A percentile compares a stretch with the other conserved stretches of the same genome.
Conservation (phyloP, 2,888 invertebrate species). For the Hoplodrina ambigua region DNA sequence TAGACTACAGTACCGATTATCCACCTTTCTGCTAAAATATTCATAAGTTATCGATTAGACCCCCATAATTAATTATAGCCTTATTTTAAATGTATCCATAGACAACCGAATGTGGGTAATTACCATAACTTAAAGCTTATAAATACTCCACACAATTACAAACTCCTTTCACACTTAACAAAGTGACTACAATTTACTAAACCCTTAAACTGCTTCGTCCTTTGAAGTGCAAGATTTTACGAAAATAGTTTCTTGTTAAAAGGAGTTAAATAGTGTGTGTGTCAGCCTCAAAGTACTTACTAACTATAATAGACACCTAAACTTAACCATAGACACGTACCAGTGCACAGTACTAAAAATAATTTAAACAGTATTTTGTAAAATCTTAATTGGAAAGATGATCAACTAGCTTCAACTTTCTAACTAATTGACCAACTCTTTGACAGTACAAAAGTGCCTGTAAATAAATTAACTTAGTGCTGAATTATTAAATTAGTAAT, state of each 20-base stretch:
- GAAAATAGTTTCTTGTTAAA: constrained; percentile 29
- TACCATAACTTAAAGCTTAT: not conserved
- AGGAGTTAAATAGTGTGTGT: constrained; percentile 10
- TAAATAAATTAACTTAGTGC: too few species aligned
- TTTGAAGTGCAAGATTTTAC: constrained; percentile 36
- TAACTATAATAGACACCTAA: not conserved
- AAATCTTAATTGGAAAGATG: too few species aligned
- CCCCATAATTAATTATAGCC: constrained; percentile 3
- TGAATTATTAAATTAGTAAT: too few species aligned
- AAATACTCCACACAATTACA: not conserved
- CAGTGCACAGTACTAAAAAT: not conserved
- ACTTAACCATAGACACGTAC: not conserved
- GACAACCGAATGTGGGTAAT: constrained; percentile 2
- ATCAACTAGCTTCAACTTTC: too few species aligned
- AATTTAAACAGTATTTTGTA: too few species aligned
- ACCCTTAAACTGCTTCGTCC: constrained; percentile 4
- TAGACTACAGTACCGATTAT: not conserved
- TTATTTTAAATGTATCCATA: not conserved
- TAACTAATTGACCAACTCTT: too few species aligned
- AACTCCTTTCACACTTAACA: constrained; percentile 19
- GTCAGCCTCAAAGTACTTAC: not conserved
- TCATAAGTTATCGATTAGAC: constrained; percentile 3
- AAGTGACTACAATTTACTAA: constrained; percentile 14
- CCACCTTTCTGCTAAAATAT: constrained; percentile 9
- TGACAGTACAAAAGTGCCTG: too few species aligned